Evolutionary conservation across 1,140 invertebrate genomes (phyloP).

Genomic region (Hyles vespertilio): DNA sequence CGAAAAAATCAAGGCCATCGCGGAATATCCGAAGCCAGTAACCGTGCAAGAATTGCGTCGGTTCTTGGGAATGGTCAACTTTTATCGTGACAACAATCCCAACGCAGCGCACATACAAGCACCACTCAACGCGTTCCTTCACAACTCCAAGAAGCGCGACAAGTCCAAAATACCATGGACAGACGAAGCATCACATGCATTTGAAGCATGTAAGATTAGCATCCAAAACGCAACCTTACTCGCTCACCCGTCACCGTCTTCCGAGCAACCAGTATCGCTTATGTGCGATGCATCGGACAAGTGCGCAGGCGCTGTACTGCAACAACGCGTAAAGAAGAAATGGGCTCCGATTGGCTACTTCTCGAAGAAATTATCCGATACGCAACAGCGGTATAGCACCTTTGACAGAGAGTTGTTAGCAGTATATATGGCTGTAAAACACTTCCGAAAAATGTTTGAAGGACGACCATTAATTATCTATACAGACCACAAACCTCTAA

Average conservation of each 20-base stretch:
- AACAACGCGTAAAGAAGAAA: slow-evolving; percentile 7
- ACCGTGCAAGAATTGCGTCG: slow-evolving; percentile 30
- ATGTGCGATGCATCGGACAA: slow-evolving; percentile 10
- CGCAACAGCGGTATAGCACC: slow-evolving; percentile 11
- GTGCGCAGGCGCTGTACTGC: slow-evolving; percentile 13
- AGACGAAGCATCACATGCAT: slow-evolving; percentile 30
- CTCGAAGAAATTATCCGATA: slow-evolving; percentile 9
- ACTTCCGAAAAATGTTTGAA: slow-evolving; percentile 6
- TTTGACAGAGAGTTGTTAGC: slow-evolving; percentile 12
- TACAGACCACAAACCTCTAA: slow-evolving; percentile 8
- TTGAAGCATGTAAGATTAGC: slow-evolving; percentile 48
- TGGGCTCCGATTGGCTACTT: slow-evolving; percentile 14
- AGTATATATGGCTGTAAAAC: slow-evolving; percentile 13
- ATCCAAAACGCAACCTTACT: slow-evolving; percentile 34
- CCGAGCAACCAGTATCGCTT: neutral
- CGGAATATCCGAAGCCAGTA: slow-evolving; percentile 22
- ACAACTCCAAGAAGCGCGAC: slow-evolving; percentile 32
- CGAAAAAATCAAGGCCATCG: slow-evolving; percentile 22
- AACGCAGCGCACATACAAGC: slow-evolving; percentile 29
- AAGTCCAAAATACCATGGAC: slow-evolving; percentile 31
- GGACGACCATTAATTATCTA: slow-evolving; percentile 9
- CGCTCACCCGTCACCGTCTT: slow-evolving; percentile 20
- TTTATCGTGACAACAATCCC: slow-evolving; percentile 31
- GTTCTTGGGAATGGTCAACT: slow-evolving; percentile 49
- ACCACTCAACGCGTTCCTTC: slow-evolving; percentile 24